phyloP scores from a whole-genome alignment of 2,113 vertebrate genomes.

The pig (Sus scrofa) region T2T-Sscrofa CM000830.6:104374501-104375000 shows the following conservation, averaged over 20 bases:
- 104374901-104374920: background rate
- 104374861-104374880: background rate
- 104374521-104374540: background rate
- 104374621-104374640: background rate
- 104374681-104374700: background rate
- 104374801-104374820: conserved; percentile 2
- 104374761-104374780: background rate
- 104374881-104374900: background rate
- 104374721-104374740: background rate
- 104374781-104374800: background rate
- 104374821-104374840: background rate
- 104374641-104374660: background rate
- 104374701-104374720: background rate
- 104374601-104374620: background rate
- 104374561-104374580: background rate
- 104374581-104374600: background rate
- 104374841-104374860: background rate
- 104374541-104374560: background rate
- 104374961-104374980: background rate
- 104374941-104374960: background rate
- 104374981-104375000: background rate
- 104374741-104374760: background rate
- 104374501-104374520: conserved; percentile 12
- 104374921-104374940: conserved; percentile 8
- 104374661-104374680: background rate